Base-by-base conservation (phyloP, 2,113 vertebrate species). In the Tachysurus vachellii region DNA sequence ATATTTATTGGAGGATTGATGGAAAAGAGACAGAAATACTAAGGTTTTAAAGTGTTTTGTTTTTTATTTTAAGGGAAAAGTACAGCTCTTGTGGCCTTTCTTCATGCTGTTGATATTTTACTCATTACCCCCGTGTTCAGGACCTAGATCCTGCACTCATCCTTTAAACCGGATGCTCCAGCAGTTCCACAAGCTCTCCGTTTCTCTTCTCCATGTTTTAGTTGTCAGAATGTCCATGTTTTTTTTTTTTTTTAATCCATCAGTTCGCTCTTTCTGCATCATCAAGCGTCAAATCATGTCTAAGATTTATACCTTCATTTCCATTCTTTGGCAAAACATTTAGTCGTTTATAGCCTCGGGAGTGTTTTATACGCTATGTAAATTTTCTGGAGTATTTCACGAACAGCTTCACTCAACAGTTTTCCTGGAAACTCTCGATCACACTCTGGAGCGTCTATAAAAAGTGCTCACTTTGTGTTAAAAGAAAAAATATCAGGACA, bases 251-350 rank as follows among this genome's bases (percentile, higher is more conserved):
- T 71, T 8, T 23, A 50, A 5, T 19, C 3, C 53, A 64, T 66
- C 71, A 28, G 83, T 76, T 64, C 28, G 19, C 47, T 44, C 13
- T 70, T 10, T 57, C 16, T n/a, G 21, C 47, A 79, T 11, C 16
- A 66, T 54, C 47, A 36, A 47, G 12, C 57, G 1, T 81, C 76
- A 80, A n/a, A 68, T 42, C 11, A 42, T 68, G 31, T 16, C 3
- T 1, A 12, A 66, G 50, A 80, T 86, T 86, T 86, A 82, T 82
- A 42, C 21, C 0, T 87, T 87, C 86, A 82, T 82, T 75, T 87
- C n/a, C 44, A 82, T 83, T 87, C 53, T 87, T 87, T 82, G 80
- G 80, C 86, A 62, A 76, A 87, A 82, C 36, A 75, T 85, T 59
- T 75, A 75, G 73, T 84, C 64, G 2, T 84, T 84, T 77, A 56